These are phyloP conservation scores for Brachypalpus laphriformis DNA, from an alignment of 2,888 invertebrate species.

Conservation along the genomic window DNA sequence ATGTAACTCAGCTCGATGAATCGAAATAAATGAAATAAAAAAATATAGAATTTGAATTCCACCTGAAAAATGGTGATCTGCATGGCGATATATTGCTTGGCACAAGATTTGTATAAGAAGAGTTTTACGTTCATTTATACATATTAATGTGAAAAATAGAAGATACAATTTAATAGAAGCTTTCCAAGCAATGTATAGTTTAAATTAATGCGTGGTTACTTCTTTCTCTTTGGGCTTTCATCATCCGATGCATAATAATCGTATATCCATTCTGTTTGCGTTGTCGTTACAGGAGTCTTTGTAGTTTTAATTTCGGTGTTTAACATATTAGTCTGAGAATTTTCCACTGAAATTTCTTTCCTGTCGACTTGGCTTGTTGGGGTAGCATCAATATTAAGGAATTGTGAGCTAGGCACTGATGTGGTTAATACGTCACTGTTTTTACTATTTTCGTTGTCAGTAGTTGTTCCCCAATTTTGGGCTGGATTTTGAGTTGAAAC, in stretches of 20 bases:
- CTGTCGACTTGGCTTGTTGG: background rate
- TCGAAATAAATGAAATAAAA: too few relatives aligned
- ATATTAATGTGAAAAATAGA: too few relatives aligned
- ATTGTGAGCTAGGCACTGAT: background rate
- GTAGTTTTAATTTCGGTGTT: background rate
- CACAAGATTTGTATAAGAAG: too few relatives aligned
- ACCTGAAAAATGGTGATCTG: too few relatives aligned
- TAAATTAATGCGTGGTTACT: background rate
- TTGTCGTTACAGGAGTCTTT: constrained; percentile 12
- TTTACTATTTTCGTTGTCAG: background rate
- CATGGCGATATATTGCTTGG: too few relatives aligned
- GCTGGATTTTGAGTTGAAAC: constrained; percentile 14
- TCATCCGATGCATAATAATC: constrained; percentile 65
- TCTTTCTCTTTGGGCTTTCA: constrained; percentile 26
- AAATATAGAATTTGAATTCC: too few relatives aligned
- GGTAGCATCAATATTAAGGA: background rate
- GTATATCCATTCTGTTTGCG: constrained; percentile 61
- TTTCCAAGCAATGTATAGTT: background rate
- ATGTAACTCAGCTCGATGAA: too few relatives aligned
- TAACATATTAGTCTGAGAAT: background rate
- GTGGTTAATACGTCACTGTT: constrained; percentile 1
- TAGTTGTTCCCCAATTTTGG: constrained; percentile 20
- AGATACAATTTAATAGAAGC: too few relatives aligned
- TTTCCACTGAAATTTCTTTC: background rate
- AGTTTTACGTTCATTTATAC: too few relatives aligned